These are phyloP conservation scores for Poecile atricapillus DNA, from an alignment of 2,113 vertebrate genomes.

Conservation along the genomic window DNA sequence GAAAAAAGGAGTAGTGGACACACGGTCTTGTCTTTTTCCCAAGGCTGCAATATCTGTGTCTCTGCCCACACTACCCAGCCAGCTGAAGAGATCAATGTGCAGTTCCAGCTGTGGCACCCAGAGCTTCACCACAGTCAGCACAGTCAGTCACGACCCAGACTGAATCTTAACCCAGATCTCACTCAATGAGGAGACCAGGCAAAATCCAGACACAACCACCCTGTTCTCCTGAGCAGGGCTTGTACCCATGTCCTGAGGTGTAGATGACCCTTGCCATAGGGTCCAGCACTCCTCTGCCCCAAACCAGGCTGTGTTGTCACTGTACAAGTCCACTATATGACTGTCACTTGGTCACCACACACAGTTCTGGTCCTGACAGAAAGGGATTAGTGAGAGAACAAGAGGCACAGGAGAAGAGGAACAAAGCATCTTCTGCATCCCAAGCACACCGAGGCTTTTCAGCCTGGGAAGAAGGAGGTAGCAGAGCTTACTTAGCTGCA, in stretches of 20 bases:
- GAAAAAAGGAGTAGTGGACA: not conserved
- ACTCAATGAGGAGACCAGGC: not conserved
- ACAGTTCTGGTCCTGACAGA: not conserved
- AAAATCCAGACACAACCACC: not conserved
- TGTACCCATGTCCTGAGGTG: not conserved
- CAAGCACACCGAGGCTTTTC: not conserved
- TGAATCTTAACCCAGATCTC: not conserved
- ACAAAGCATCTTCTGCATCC: not conserved
- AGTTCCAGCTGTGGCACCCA: not conserved
- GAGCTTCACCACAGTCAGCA: not conserved
- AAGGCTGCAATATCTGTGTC: not conserved
- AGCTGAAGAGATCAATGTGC: not conserved
- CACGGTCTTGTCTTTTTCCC: not conserved
- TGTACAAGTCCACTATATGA: not conserved
- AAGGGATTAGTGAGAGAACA: not conserved
- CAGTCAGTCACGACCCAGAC: not conserved
- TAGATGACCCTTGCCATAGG: not conserved
- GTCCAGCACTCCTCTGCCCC: not conserved
- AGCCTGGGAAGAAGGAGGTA: not conserved
- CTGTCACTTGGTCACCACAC: not conserved
- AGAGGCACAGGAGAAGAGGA: not conserved
- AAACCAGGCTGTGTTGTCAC: rapidly evolving
- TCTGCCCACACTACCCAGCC: rapidly evolving
- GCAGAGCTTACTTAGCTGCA: not conserved
- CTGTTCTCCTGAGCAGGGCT: not conserved